These are phyloP conservation scores for Drosophila virilis DNA, from an alignment of 1,140 invertebrate species.

Conservation along the genomic window DNA sequence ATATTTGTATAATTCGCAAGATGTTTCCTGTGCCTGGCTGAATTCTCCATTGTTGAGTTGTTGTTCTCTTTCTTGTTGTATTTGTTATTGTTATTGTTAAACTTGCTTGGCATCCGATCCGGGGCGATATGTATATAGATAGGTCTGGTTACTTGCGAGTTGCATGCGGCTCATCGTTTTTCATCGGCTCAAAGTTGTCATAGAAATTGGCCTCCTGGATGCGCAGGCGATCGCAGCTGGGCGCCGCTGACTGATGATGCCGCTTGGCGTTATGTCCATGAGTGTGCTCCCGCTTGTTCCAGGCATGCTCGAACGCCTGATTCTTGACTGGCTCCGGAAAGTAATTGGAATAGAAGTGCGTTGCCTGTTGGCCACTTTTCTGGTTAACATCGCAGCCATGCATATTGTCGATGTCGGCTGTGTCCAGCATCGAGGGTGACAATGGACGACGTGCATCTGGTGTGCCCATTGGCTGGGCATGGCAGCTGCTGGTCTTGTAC, in stretches of 20 bases:
- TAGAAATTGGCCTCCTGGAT: constrained; percentile 26
- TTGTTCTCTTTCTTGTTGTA: background rate
- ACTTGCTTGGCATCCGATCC: background rate
- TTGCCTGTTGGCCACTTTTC: too few species aligned
- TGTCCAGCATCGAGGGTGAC: background rate
- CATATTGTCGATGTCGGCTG: too few species aligned
- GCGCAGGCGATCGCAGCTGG: constrained; percentile 6
- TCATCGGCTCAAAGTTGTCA: background rate
- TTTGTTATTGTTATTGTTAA: background rate
- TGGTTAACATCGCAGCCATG: too few species aligned
- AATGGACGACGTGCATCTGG: background rate
- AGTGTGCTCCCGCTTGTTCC: background rate
- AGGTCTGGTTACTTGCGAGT: background rate
- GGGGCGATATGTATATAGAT: background rate
- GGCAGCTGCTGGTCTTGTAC: constrained; percentile 44
- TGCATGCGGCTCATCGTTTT: background rate
- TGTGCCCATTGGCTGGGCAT: background rate
- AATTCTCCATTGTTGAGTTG: background rate
- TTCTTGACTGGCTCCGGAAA: background rate
- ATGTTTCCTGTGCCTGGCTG: background rate
- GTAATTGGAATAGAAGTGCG: constrained; percentile 6
- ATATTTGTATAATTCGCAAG: constrained; percentile 4
- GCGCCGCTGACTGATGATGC: background rate
- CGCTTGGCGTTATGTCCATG: background rate
- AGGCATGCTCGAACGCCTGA: background rate